These are phyloP conservation scores for Botia kubotai DNA, from an alignment of 2,797 vertebrate species.

Conservation along the genomic window DNA sequence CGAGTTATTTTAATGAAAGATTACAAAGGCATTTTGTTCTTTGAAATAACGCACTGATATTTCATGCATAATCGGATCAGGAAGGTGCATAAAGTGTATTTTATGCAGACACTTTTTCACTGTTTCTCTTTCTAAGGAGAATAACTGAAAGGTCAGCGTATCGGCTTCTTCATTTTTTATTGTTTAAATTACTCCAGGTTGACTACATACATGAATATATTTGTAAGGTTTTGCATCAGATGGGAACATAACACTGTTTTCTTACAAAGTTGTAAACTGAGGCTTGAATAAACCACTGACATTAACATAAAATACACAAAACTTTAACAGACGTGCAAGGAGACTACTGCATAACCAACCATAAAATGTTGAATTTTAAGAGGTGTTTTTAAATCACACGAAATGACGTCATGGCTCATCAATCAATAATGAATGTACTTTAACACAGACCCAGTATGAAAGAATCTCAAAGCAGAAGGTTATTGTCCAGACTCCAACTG, in stretches of 20 bases:
- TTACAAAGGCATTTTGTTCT: no score
- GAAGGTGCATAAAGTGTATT: not conserved
- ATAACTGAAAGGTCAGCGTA: not conserved
- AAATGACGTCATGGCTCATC: not conserved
- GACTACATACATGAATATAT: conserved; percentile 7
- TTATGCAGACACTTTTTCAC: not conserved
- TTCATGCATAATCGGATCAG: no score
- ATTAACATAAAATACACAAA: conserved; percentile 10
- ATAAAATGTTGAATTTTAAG: not conserved
- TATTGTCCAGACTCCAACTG: not conserved
- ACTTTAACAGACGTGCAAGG: conserved; percentile 23
- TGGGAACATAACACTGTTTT: conserved; percentile 53
- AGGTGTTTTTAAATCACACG: conserved; percentile 7
- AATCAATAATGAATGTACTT: conserved; percentile 1
- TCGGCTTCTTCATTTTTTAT: conserved; percentile 34
- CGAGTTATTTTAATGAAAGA: no score
- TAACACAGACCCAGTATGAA: not conserved
- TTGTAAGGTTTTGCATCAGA: conserved; percentile 44
- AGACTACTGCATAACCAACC: conserved; percentile 9
- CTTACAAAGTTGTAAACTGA: conserved; percentile 6
- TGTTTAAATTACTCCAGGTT: conserved; percentile 37
- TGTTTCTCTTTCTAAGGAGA: not conserved
- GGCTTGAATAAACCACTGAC: conserved; percentile 1
- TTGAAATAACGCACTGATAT: no score
- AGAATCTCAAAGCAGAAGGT: not conserved